Evolutionary conservation across 2,888 invertebrate genomes (phyloP), one percentile per base, ranked within the genome.

Genomic region (Dusona sp.): DNA sequence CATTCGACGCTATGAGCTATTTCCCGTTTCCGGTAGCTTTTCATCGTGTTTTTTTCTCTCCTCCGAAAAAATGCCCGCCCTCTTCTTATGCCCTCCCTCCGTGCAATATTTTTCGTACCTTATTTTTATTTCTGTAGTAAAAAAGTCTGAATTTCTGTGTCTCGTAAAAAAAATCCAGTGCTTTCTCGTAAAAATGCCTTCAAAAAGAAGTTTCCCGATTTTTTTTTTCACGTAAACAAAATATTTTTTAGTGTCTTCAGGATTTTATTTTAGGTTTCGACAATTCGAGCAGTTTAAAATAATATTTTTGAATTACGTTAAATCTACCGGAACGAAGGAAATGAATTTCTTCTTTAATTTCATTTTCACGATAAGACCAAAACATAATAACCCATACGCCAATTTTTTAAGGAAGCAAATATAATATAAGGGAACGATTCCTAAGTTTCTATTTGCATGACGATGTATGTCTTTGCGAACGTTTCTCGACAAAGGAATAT

Each of bases 1-100:
- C 81, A 84, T 86, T 81, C 81, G 78, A 78, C 48, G 70, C 51
- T 38, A n/a, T 64, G 64, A 48, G 48, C 78, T 78, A 38, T 73
- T 19, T 33, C 33, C 33, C 67, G 36, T 67, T 57, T 36, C 42
- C 48, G 65, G 33, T 36, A 65, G 45, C 68, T 79, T 51, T 38
- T 75, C 29, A n/a, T 70, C 70, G 11, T 70, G 9, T 57, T 38
- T 51, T 80, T 51, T 51, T 22, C 16, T 16, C 61, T 6, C 13
- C 16, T 16, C 29, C 4, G 29, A 61, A 61, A 29, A n/a, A 61
- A 61, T 61, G 6, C 29, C 4, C 61, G 48, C 19, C 19, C 0
- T 48, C 48, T 11, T 13, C 22, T 61, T 29, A 16, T 16, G 8
- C n/a, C 8, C 7, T 29, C 0, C 16, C 29, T 25, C 36, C 42